phyloP scores from a whole-genome alignment of 2,888 invertebrate species.

The Cheilosia urbana region DNA sequence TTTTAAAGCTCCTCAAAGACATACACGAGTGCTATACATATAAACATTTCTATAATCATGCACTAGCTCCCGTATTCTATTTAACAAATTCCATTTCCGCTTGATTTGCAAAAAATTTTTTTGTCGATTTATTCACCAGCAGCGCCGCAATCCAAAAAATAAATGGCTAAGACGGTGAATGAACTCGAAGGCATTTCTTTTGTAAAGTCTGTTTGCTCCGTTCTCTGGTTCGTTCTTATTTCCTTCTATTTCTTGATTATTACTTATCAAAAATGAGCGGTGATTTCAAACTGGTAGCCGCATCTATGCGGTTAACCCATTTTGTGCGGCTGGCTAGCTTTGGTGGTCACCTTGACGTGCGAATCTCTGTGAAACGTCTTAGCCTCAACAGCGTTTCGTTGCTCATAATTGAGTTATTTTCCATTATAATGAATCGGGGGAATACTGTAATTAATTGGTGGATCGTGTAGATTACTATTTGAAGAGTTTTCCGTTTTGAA shows the following conservation, averaged over 20 bases:
- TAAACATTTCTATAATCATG: too few species aligned
- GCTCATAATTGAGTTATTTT: conserved; percentile 51
- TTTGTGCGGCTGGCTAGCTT: conserved; percentile 62
- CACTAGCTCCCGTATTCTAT: background rate
- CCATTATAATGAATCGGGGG: conserved; percentile 41
- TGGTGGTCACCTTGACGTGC: conserved; percentile 53
- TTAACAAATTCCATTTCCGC: conserved; percentile 51
- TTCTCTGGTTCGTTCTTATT: conserved; percentile 4
- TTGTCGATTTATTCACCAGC: too few species aligned
- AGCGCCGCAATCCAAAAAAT: conserved; percentile 34
- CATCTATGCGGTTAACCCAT: conserved; percentile 64
- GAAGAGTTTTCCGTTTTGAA: conserved; percentile 7
- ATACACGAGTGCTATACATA: too few species aligned
- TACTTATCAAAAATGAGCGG: conserved; percentile 43
- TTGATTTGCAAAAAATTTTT: conserved; percentile 41
- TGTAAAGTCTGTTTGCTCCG: conserved; percentile 17
- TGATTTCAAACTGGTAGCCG: conserved; percentile 39
- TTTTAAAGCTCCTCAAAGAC: too few species aligned
- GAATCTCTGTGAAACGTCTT: conserved; percentile 53
- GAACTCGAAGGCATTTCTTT: conserved; percentile 70
- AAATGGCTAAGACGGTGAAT: conserved; percentile 71
- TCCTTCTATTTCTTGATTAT: conserved; percentile 12
- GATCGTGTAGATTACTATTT: conserved; percentile 14
- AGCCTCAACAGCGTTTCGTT: conserved; percentile 4
- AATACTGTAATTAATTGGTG: conserved; percentile 53